Percentiles rank a stretch among this genome's conserved stretches.
Conservation (phyloP, 1,140 invertebrate species). For the Heliconius congener region DNA sequence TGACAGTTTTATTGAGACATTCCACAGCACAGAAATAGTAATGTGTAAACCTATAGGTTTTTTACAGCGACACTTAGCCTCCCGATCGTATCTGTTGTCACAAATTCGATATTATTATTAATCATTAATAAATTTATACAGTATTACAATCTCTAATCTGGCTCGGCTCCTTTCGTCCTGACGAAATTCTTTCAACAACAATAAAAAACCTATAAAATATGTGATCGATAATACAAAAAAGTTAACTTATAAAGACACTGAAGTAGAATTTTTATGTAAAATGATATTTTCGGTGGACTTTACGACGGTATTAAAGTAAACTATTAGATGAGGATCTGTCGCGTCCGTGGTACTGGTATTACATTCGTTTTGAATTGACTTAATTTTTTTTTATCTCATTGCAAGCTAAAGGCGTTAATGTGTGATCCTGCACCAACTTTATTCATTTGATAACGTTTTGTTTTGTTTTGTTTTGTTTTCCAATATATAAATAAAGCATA, state of each 20-base stretch:
- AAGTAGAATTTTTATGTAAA: slow-evolving; percentile 39
- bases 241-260: slow-evolving; percentile 45
- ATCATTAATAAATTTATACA: slow-evolving; percentile 78
- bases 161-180: slow-evolving; percentile 51
- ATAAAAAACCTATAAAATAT: slow-evolving; percentile 70
- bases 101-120: slow-evolving; percentile 71
- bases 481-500: no score
- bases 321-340: background rate
- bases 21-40: background rate
- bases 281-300: slow-evolving; percentile 47
- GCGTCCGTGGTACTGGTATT: background rate
- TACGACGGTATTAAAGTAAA: slow-evolving; percentile 36
- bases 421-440: background rate
- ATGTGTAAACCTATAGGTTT: slow-evolving; percentile 1
- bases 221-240: slow-evolving; percentile 58
- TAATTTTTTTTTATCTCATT: background rate
- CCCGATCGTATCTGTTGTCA: slow-evolving; percentile 29
- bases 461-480: no score
- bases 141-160: slow-evolving; percentile 69
- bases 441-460: background rate
- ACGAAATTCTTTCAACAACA: slow-evolving; percentile 53
- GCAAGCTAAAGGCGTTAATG: background rate
- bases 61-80: slow-evolving; percentile 12
- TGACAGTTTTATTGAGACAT: background rate
- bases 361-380: background rate